Evolutionary conservation across 2,797 vertebrate species (phyloP).

Genomic region (Arnoldichthys spilopterus): DNA sequence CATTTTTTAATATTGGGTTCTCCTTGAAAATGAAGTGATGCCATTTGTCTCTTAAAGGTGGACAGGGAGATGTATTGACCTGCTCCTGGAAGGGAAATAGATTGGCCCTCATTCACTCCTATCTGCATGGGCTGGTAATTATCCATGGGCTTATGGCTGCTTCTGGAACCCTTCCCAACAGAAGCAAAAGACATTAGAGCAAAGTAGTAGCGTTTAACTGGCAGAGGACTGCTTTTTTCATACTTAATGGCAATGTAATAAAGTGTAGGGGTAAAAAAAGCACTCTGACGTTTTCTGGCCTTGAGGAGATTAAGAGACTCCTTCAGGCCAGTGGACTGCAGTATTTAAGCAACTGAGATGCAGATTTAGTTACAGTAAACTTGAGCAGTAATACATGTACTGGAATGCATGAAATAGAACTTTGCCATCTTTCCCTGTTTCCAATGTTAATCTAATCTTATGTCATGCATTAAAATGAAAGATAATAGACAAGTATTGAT

Average conservation of each 20-base stretch:
- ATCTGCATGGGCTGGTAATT: constrained; percentile 44
- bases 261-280: constrained; percentile 7
- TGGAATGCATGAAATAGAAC: not conserved
- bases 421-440: not conserved
- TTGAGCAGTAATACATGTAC: not conserved
- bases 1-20: constrained; percentile 60
- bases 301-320: not conserved
- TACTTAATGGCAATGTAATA: constrained; percentile 21
- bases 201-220: constrained; percentile 11
- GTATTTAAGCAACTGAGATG: not conserved
- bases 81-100: constrained; percentile 65
- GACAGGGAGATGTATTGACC: constrained; percentile 71
- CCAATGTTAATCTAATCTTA: not conserved
- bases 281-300: not conserved
- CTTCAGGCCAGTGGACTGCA: not conserved
- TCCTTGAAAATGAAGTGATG: constrained; percentile 67
- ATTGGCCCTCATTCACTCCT: constrained; percentile 47
- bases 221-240: constrained; percentile 20
- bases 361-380: not conserved
- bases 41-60: constrained; percentile 72
- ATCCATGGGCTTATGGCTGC: constrained; percentile 41
- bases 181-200: constrained; percentile 20
- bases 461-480: not conserved
- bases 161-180: constrained; percentile 22
- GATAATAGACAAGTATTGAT: not conserved